phyloP scores from a whole-genome alignment of 2,113 vertebrate genomes.

The Cyprinodon variegatus region DNA sequence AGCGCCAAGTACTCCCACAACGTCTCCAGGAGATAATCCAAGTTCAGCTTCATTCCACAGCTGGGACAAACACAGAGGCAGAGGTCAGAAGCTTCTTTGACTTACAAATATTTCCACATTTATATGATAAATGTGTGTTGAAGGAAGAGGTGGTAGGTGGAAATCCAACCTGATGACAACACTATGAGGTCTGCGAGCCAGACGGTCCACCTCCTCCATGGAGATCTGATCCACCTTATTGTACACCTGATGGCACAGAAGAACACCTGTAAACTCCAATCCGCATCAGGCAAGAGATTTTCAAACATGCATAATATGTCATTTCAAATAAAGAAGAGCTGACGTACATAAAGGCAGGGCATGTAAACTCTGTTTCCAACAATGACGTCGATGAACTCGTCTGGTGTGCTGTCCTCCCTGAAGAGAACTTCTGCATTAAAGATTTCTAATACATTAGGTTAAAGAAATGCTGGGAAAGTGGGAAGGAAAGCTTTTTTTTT shows the following conservation, averaged over 20 bases:
- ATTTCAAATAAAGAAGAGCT: not conserved
- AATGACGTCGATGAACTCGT: slow-evolving; percentile 97
- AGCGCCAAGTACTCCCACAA: slow-evolving; percentile 96
- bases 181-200: slow-evolving; percentile 89
- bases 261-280: not conserved
- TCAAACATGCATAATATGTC: too few relatives aligned
- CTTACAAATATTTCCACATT: not conserved
- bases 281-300: not conserved
- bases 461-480: slow-evolving; percentile 67
- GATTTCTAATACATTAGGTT: slow-evolving; percentile 88
- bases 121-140: not conserved
- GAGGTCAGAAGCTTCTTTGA: not conserved
- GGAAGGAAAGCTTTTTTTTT: not conserved
- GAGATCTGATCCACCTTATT: slow-evolving; percentile 99
- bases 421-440: slow-evolving; percentile 98
- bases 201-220: slow-evolving; percentile 95
- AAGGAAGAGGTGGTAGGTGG: not conserved
- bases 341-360: slow-evolving; percentile 95
- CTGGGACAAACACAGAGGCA: slow-evolving; percentile 62
- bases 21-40: slow-evolving; percentile 93
- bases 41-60: slow-evolving; percentile 97
- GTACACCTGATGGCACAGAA: slow-evolving; percentile 86
- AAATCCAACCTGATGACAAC: slow-evolving; percentile 91
- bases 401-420: slow-evolving; percentile 92
- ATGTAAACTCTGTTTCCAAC: slow-evolving; percentile 99